Conservation (phyloP, 1,140 invertebrate species). For the Zaprionus lachaisei region DNA sequence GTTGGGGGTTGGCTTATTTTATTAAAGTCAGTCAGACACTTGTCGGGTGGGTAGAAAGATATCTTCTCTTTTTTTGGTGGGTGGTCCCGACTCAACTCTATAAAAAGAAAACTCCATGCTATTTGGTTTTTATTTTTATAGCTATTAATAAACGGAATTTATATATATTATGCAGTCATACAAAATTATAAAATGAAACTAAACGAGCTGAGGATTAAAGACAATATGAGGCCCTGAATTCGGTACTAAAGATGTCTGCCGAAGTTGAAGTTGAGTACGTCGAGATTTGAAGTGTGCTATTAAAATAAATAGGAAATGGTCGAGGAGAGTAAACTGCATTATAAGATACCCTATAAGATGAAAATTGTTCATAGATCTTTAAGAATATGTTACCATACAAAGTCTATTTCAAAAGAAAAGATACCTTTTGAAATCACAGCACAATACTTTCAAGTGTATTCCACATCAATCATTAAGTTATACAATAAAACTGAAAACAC, state of each 20-base stretch:
- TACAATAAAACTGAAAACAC: background rate
- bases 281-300: background rate
- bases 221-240: background rate
- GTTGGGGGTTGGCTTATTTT: slow-evolving; percentile 57
- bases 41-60: background rate
- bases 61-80: background rate
- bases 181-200: slow-evolving; percentile 8
- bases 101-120: slow-evolving; percentile 22
- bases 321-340: background rate
- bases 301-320: background rate
- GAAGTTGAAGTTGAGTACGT: background rate
- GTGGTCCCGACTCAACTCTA: slow-evolving; percentile 17
- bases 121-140: slow-evolving; percentile 21
- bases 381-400: background rate
- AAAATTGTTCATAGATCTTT: fast-evolving
- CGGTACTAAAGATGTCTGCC: background rate
- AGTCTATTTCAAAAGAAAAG: background rate
- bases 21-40: slow-evolving; percentile 48
- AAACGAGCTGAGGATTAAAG: slow-evolving; percentile 4
- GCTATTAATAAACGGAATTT: slow-evolving; percentile 31
- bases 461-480: background rate
- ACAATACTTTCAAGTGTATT: background rate
- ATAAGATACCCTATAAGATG: no score
- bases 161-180: slow-evolving; percentile 6
- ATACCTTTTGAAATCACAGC: background rate